Evolutionary conservation across 1,140 invertebrate genomes (phyloP), one percentile per base, ranked within the genome.

Genomic region (Campoletis sonorensis): DNA sequence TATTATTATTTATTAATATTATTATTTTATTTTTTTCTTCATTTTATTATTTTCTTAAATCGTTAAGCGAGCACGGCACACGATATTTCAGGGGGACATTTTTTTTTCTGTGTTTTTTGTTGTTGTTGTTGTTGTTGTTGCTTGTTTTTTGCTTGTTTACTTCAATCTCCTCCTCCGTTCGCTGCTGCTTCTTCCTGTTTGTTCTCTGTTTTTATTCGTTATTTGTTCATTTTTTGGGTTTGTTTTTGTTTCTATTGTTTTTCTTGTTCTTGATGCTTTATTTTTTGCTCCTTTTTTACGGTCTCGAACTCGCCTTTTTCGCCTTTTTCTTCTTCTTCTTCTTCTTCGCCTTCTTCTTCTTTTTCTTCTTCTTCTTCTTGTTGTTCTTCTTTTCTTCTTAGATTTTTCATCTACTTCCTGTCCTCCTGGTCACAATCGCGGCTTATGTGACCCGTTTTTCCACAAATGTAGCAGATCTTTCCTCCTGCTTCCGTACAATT

Each of bases 391-490:
- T n/a, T n/a, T n/a, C n/a, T n/a, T n/a, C n/a, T n/a, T n/a, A n/a
- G n/a, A n/a, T n/a, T n/a, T n/a, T n/a, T 10, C 26, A 1, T 86
- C 89, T 94, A 94, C 93, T 95, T 94, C 91, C 93, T 93, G 88
- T 94, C 94, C 81, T 95, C 94, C 90, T 96, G 95, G 86, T 96
- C 95, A 93, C 97, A 98, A 89, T 98, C 97, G 84, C 97, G 95
- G 92, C 96, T 96, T 92, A 98, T 95, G 93, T 98, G 97, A 78
- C 97, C 97, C 75, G 95, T 94, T 92, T 97, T 97, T 92, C 96
- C 96, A 92, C 97, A 98, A 86, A 95, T 95, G 93, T 97, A 98
- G 93, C 97, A 98, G 81, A 95, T 96, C 92, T 97, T 96, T 83
- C 95, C 94, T 86, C 94, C 95, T 68, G 88, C 89, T 87, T 97